Base-by-base conservation (phyloP, 1,140 invertebrate species). In the Drosophila persimilis region DNA sequence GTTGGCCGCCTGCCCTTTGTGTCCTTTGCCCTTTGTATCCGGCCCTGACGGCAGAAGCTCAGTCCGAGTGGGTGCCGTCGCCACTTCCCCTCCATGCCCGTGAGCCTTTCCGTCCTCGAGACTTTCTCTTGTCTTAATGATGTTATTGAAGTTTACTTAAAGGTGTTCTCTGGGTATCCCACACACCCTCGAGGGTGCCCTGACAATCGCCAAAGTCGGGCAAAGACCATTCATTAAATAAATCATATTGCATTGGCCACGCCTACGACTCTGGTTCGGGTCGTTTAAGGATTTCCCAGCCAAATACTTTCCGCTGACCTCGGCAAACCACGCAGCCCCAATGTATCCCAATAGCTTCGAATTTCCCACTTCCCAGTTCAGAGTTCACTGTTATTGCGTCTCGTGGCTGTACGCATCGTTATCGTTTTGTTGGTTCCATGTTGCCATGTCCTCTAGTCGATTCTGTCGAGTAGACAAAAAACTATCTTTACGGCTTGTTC, bases 401-500 rank as follows among this genome's bases (percentile, higher is more conserved):
- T 56, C 29, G 63, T 57, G 48, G 63, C 50, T 56, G 35, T 39
- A 39, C 35, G 39, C 62, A 69, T 39, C 9, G 45, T 67, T 43
- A 45, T 64, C 31, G 59, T 65, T 50, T 31, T 56, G 31, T 43
- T 54, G 64, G 65, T 41, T 20, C 20, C 20, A 20, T 35, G 44
- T n/a, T 5, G 4, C 63, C 63, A 57, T 52, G 65, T 50, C 52
- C 64, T 47, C 26, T 48, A 69, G 66, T 69, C 64, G 50, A 69
- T 70, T 70, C 51, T 69, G 66, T 69, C 20, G 66, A 70, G 66
- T 70, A 69, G 64, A 69, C 66, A 70, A 24, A 70, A 70, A 70
- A 69, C 63, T 70, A 52, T 69, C 64, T 64, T 55, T 41, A 69
- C 55, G 65, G 65, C 31, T 9, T 29, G 6, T 29, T 67, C 62